Evolutionary conservation across 2,797 vertebrate genomes (phyloP).

Genomic region (Coluber constrictor): DNA sequence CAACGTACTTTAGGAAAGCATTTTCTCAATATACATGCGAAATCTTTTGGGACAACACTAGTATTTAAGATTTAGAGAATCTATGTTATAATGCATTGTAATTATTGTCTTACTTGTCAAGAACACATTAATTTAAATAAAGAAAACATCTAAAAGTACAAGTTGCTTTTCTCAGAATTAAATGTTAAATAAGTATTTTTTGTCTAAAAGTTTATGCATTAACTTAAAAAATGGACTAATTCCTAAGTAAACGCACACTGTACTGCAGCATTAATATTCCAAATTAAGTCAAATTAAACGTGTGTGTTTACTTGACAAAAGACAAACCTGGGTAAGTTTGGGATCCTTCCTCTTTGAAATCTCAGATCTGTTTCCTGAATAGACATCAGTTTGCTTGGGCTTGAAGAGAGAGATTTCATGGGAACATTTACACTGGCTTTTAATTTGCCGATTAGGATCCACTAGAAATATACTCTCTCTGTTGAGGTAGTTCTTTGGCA

Average conservation of each 20-base stretch:
- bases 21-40: neutral
- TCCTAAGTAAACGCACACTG: neutral
- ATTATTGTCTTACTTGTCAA: neutral
- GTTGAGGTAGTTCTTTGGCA: neutral
- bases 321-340: slow-evolving; percentile 26
- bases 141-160: neutral
- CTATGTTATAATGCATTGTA: neutral
- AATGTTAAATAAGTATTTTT: neutral
- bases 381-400: neutral
- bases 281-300: neutral
- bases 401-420: slow-evolving; percentile 22
- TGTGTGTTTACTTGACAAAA: neutral
- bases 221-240: neutral
- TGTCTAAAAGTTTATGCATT: neutral
- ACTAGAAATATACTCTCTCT: slow-evolving; percentile 12
- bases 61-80: neutral
- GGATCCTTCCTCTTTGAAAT: slow-evolving; percentile 1
- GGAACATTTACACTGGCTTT: slow-evolving; percentile 25
- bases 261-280: neutral
- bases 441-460: neutral
- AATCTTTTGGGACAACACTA: neutral
- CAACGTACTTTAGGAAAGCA: neutral
- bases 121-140: neutral
- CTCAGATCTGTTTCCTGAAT: neutral
- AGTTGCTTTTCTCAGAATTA: neutral